Percentiles rank a stretch among this genome's conserved stretches.
These are phyloP conservation scores for Osedax frankpressi DNA, from an alignment of 2,888 invertebrate species.

Conservation along the genomic window DNA sequence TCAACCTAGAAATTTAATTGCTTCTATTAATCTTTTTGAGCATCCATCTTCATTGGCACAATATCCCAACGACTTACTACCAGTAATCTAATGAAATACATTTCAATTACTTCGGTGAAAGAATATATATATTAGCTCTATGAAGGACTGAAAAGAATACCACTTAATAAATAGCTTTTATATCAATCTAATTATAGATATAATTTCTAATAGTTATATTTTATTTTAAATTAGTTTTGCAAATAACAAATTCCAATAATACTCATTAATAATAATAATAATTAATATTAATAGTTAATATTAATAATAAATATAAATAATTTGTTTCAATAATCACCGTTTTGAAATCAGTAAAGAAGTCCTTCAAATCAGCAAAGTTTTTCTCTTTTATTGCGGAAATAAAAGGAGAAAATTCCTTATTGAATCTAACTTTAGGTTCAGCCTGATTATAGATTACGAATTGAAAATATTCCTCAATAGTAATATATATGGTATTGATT, in stretches of 20 bases:
- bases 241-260: no score
- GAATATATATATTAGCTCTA: no score
- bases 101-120: no score
- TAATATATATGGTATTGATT: no score
- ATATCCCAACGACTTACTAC: conserved; percentile 12
- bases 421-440: conserved; percentile 1
- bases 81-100: conserved; percentile 22
- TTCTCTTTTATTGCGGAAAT: neutral
- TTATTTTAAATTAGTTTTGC: no score
- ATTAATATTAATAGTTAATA: neutral
- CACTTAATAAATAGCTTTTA: no score
- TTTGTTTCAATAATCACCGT: neutral
- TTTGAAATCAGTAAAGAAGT: conserved; percentile 11
- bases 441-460: no score
- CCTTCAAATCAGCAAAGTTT: conserved; percentile 4
- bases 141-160: no score
- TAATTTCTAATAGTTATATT: no score
- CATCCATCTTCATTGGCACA: conserved; percentile 23
- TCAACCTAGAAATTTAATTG: conserved; percentile 5
- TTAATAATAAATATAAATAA: neutral
- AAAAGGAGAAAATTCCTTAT: neutral
- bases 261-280: no score
- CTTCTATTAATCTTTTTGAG: conserved; percentile 13
- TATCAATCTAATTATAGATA: no score
- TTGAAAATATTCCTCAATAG: no score